Evolutionary conservation across 2,888 invertebrate genomes (phyloP), one percentile per base, ranked within the genome.

Genomic region (Phaedon cochleariae): DNA sequence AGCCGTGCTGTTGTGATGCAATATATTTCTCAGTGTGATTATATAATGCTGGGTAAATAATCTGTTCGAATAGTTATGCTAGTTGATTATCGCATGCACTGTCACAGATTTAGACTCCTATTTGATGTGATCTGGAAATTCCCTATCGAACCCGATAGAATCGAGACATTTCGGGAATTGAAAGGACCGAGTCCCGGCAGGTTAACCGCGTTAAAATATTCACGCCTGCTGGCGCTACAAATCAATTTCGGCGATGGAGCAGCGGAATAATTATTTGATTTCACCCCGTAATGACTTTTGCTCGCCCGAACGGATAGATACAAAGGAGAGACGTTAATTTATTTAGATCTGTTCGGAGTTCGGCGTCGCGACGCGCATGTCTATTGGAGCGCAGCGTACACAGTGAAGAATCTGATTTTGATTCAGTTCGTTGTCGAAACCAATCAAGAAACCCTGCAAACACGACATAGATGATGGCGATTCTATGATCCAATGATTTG

Each of bases 281-380:
- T 21, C 41, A 37, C 55, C 55, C 41, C 37, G 55, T 55, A 55
- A 55, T 55, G 55, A 55, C 55, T 55, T 55, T 41, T 55, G 55
- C 41, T 64, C 57, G 58, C 63, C 65, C 68, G 62, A 59, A 65
- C 62, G 64, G 67, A 53, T 48, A 41, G 64, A 72, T 76, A 77
- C 77, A 77, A 78, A 77, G 77, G 61, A 65, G 75, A 74, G 76
- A 76, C 75, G 77, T 72, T 79, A 79, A 79, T 77, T 75, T 73
- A 73, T 26, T 26, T 26, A 26, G 26, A 26, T 26, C 26, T 26
- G 26, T 26, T 26, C 26, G 26, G 7, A 7, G 26, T 26, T 26
- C 26, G 26, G 7, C 4, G 26, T 7, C 26, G 26, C n/a, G n/a
- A n/a, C n/a, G n/a, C n/a, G n/a, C n/a, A n/a, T n/a, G n/a, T n/a